These are phyloP conservation scores for Sebastes itinus DNA, from an alignment of 2,797 vertebrate genomes.

Conservation along the genomic window DNA sequence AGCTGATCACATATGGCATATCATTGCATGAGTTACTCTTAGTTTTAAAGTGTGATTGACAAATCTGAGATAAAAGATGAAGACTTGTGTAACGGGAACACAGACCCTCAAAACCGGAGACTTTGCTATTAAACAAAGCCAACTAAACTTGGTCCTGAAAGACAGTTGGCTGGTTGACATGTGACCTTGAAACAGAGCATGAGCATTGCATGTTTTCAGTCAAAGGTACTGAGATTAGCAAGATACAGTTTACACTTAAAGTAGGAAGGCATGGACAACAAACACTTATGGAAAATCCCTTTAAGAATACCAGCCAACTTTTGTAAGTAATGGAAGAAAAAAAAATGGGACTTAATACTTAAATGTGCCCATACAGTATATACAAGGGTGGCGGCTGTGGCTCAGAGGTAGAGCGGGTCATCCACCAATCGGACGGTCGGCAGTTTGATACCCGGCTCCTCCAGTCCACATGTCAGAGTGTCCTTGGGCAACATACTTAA, in stretches of 20 bases:
- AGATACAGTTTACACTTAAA: slow-evolving; percentile 58
- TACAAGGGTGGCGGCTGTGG: too few species aligned
- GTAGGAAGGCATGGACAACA: slow-evolving; percentile 58
- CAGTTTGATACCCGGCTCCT: too few species aligned
- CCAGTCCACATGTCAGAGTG: too few species aligned
- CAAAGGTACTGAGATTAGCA: slow-evolving; percentile 74
- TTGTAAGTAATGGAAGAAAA: not conserved
- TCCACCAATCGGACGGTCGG: too few species aligned
- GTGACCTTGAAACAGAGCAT: slow-evolving; percentile 84
- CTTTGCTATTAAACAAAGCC: slow-evolving; percentile 61
- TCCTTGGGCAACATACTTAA: too few species aligned
- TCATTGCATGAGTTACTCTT: slow-evolving; percentile 89
- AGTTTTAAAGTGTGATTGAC: slow-evolving; percentile 68
- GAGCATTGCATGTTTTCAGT: slow-evolving; percentile 88
- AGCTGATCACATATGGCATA: slow-evolving; percentile 83
- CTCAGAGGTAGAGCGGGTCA: too few species aligned
- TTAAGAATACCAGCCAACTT: not conserved
- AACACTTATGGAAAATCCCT: slow-evolving; percentile 55
- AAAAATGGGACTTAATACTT: not conserved
- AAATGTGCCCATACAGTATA: not conserved
- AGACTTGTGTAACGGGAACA: slow-evolving; percentile 38
- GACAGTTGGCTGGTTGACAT: slow-evolving; percentile 68
- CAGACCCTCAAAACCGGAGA: not conserved
- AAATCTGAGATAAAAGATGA: slow-evolving; percentile 24
- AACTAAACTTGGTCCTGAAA: slow-evolving; percentile 46